These are phyloP conservation scores for Euglossa dilemma DNA, from an alignment of 1,140 invertebrate species.

Conservation along the genomic window DNA sequence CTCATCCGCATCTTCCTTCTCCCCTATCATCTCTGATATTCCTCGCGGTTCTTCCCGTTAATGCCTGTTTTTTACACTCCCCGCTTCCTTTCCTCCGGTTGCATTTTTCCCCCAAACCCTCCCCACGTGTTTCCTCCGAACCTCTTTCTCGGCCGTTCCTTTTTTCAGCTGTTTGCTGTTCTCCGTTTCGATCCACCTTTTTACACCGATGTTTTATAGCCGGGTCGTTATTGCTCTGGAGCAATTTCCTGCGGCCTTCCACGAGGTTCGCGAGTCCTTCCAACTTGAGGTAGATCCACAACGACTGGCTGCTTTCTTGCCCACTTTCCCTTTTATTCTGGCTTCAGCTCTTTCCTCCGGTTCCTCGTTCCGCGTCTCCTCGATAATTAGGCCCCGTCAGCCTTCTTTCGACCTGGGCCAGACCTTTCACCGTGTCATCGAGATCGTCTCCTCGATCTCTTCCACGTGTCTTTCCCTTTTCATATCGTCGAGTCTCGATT, in stretches of 20 bases:
- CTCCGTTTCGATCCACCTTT: neutral
- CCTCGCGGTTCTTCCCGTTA: neutral
- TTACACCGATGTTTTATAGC: neutral
- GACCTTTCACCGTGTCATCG: neutral
- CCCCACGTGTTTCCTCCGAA: neutral
- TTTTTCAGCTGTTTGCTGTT: neutral
- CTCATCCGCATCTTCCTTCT: neutral
- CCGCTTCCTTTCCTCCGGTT: neutral
- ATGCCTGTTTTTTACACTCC: neutral
- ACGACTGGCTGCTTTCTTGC: neutral
- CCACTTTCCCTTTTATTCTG: slow-evolving; percentile 16
- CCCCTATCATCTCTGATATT: neutral
- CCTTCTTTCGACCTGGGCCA: neutral
- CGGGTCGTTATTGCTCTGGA: neutral
- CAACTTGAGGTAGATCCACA: neutral
- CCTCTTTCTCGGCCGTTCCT: neutral
- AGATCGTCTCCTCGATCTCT: too few species aligned
- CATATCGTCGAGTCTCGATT: too few species aligned
- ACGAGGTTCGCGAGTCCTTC: neutral
- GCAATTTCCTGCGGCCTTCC: slow-evolving; percentile 3
- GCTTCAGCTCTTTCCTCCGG: neutral
- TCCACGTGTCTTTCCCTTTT: too few species aligned
- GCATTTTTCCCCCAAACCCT: neutral
- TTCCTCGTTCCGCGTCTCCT: neutral
- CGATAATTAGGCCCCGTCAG: neutral